These are phyloP conservation scores for Elmis aenea DNA, from an alignment of 2,888 invertebrate species.

Conservation along the genomic window DNA sequence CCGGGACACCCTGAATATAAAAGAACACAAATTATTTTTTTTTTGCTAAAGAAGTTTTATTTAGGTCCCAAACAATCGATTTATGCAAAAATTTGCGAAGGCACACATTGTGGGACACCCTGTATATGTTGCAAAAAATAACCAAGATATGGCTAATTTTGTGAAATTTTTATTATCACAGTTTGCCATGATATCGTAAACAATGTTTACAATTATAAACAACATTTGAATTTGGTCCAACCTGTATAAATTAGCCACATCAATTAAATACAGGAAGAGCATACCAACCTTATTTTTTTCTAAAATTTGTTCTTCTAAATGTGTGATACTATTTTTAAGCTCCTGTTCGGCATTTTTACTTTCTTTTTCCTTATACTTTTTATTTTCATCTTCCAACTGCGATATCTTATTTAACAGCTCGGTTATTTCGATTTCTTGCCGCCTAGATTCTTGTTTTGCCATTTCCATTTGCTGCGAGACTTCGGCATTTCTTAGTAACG, in stretches of 20 bases:
- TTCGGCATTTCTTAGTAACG: conserved; percentile 72
- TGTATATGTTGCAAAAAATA: too few species aligned
- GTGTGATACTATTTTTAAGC: conserved; percentile 48
- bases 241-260: too few species aligned
- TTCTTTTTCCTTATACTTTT: conserved; percentile 39
- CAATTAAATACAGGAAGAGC: too few species aligned
- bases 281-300: conserved; percentile 58
- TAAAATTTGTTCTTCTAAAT: conserved; percentile 57
- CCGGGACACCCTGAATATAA: too few species aligned
- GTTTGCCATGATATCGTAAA: too few species aligned
- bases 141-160: too few species aligned
- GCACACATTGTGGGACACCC: too few species aligned
- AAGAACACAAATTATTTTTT: too few species aligned
- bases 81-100: too few species aligned
- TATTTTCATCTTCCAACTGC: conserved; percentile 50
- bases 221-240: too few species aligned
- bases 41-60: conserved; percentile 4
- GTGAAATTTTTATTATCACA: too few species aligned
- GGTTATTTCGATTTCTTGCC: conserved; percentile 60
- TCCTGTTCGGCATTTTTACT: conserved; percentile 48
- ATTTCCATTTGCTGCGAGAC: conserved; percentile 77
- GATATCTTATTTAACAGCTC: conserved; percentile 57
- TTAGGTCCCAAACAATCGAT: too few species aligned
- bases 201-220: background rate
- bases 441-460: conserved; percentile 66